Evolutionary conservation across 2,797 vertebrate genomes (phyloP).

Genomic region (Vespertilio murinus): DNA sequence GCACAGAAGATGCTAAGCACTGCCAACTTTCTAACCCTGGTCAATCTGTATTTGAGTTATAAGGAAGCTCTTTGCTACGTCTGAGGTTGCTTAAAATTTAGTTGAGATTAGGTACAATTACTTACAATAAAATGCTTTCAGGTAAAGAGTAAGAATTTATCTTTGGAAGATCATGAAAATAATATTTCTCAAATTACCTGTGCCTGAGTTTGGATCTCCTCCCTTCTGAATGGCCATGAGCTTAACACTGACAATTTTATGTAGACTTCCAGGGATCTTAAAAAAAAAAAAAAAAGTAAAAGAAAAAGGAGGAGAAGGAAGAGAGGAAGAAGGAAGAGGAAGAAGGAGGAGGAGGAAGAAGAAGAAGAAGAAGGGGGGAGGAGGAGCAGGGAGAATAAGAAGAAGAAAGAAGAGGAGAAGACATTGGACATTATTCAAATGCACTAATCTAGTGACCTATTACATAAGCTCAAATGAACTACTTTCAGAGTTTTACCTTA

Average conservation of each 20-base stretch:
- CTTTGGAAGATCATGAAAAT: neutral
- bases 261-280: slow-evolving; percentile 93
- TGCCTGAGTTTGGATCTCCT: slow-evolving; percentile 87
- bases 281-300: neutral
- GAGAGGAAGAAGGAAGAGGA: neutral
- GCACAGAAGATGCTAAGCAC: neutral
- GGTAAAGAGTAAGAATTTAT: slow-evolving; percentile 16
- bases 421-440: slow-evolving; percentile 23
- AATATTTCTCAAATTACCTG: slow-evolving; percentile 85
- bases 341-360: neutral
- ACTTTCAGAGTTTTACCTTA: slow-evolving; percentile 87
- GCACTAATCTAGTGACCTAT: slow-evolving; percentile 1
- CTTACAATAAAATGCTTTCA: slow-evolving; percentile 15
- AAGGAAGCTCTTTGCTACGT: neutral
- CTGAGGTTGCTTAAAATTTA: slow-evolving; percentile 16
- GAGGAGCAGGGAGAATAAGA: neutral
- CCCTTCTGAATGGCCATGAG: slow-evolving; percentile 91
- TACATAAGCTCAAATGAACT: neutral
- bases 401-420: neutral
- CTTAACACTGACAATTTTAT: slow-evolving; percentile 95
- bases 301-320: neutral
- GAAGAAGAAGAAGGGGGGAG: too few species aligned
- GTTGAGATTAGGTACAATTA: slow-evolving; percentile 1
- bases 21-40: neutral
- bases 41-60: neutral